Evolutionary conservation across 64 coral and sea anemone genomes (phyloP), one percentile per base, ranked within the genome.

Genomic region (Pachyseris speciosa): DNA sequence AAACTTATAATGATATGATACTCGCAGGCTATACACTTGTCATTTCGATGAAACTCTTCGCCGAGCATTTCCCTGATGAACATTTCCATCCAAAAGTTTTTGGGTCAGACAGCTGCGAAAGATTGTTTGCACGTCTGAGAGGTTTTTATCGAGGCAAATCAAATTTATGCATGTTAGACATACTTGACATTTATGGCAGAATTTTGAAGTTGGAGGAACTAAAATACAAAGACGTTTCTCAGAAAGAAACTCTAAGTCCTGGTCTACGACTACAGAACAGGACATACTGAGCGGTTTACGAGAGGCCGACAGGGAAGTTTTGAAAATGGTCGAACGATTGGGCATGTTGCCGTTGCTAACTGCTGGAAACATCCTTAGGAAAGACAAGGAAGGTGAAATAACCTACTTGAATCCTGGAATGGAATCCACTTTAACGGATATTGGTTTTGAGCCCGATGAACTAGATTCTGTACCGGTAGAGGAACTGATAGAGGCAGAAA

Each of bases 101-200:
- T 68, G 88, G 75, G 0, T 91, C 88, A 3, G 57, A 91, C 32
- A 57, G 29, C 37, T 91, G 43, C 33, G 88, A 91, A 53, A 55
- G 80, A 37, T 34, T 81, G 11, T 91, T 91, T 72, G 79, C 75
- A 5, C 50, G 66, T 15, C 22, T 72, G 0, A 16, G 88, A 1
- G 64, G 88, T 4, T 91, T 91, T 30, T 55, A 10, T 29, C 3
- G 76, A 49, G 87, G 76, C 5, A 72, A 91, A 83, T 83, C 88
- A 13, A 57, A 91, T 41, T 72, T 91, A 25, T 70, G 42, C 48
- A 16, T 91, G n/a, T 1, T 91, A 12, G 76, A 91, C 30, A 72
- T 83, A 50, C 17, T 87, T 38, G 75, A 91, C 48, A 15, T 83
- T 19, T 28, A n/a, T 3, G 59, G 72, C 1, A 67, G 87, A 66